These are phyloP conservation scores for Urocynchramus pylzowi DNA, from an alignment of 2,113 vertebrate species.

Conservation along the genomic window DNA sequence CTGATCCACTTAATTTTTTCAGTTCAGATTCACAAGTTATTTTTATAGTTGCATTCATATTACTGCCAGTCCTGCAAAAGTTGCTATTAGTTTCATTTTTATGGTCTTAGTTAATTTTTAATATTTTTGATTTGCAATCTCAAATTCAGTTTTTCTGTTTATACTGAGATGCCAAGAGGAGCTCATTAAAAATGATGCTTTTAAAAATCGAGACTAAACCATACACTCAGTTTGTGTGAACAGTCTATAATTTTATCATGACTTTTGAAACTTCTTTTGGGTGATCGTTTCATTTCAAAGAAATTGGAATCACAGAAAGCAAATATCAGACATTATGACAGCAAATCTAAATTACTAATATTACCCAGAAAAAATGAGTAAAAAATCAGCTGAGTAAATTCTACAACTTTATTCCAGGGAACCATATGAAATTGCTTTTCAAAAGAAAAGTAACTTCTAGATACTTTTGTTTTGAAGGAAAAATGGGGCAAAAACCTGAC, in stretches of 20 bases:
- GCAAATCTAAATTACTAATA: constrained; percentile 12
- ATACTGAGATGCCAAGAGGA: neutral
- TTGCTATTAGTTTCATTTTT: neutral
- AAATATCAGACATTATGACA: neutral
- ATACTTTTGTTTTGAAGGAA: neutral
- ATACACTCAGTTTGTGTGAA: neutral
- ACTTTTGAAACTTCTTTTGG: neutral
- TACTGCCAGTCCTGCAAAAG: neutral
- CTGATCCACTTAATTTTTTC: neutral
- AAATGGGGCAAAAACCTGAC: neutral
- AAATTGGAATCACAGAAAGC: neutral
- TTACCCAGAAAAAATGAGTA: neutral
- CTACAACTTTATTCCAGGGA: neutral
- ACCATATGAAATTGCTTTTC: neutral
- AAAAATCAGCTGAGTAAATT: neutral
- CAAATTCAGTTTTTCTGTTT: neutral
- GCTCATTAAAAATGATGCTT: neutral
- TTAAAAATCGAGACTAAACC: neutral
- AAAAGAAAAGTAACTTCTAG: neutral
- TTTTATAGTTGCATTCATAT: neutral
- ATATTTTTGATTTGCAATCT: neutral
- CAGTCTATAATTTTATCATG: neutral
- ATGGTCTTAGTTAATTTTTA: neutral
- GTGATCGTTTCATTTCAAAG: neutral
- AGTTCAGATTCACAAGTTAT: neutral